Conservation (phyloP, 2,888 invertebrate genomes). For the Nephrotoma appendiculata region DNA sequence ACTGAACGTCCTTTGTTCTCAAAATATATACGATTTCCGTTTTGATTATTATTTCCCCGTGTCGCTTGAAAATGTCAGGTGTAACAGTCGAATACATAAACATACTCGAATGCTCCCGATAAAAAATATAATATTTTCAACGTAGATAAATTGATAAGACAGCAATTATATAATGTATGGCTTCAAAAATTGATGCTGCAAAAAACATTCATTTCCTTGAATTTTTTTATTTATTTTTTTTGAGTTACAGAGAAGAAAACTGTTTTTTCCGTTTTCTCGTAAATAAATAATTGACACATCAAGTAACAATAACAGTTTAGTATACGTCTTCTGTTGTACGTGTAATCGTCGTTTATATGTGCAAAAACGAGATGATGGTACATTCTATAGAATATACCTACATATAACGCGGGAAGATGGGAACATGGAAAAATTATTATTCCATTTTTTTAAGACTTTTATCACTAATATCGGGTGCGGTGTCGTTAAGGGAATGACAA, state of each 20-base stretch:
- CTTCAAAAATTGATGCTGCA: neutral
- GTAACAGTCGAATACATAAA: too few relatives aligned
- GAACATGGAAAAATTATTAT: neutral
- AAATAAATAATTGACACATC: neutral
- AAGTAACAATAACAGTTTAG: neutral
- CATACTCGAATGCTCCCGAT: too few relatives aligned
- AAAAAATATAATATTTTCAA: too few relatives aligned
- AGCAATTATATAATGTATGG: neutral
- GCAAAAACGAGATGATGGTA: neutral
- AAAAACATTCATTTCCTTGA: neutral
- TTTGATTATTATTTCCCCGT: too few relatives aligned
- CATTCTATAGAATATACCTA: too few relatives aligned
- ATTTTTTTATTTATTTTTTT: neutral
- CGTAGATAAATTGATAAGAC: neutral
- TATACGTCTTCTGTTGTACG: neutral
- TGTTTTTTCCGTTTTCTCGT: neutral
- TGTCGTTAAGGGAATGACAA: neutral
- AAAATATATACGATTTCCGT: too few relatives aligned
- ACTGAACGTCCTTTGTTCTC: too few relatives aligned
- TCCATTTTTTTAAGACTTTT: neutral
- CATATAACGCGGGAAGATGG: neutral
- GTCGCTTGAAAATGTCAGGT: too few relatives aligned
- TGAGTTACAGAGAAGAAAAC: neutral
- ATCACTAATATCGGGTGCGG: neutral
- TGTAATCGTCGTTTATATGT: neutral